Evolutionary conservation across 2,888 invertebrate species (phyloP), one percentile per base, ranked within the genome.

Genomic region (Salpingus planirostris): DNA sequence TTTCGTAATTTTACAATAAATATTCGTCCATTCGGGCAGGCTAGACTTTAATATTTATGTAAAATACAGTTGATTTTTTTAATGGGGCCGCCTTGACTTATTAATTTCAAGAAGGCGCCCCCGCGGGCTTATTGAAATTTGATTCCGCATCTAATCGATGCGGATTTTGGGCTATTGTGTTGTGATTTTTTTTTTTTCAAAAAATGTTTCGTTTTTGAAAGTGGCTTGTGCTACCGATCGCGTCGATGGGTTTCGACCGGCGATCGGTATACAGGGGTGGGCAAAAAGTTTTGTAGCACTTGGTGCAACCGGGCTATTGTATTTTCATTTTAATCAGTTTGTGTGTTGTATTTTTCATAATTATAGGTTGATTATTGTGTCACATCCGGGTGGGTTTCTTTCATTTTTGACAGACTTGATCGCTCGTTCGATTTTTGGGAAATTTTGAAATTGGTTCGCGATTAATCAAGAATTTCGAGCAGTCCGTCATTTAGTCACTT

Each of bases 261-360:
- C 22, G 23, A 29, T 15, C 11, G n/a, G n/a, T n/a, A n/a, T 26
- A 14, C 14, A 34, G 13, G 46, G 46, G 4, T 51, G 54, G 64
- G 64, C 63, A 62, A 59, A 64, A 61, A 62, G 49, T 44, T 54
- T 58, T 65, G 65, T 59, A 65, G 65, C 64, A 65, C 64, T 63
- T 48, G 31, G 64, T 64, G 65, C 65, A 65, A 65, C 65, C 64
- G 65, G 65, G 65, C 65, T 65, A 65, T 65, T 61, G 61, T 49
- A 53, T 48, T 45, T 55, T 46, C 42, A 42, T 46, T 48, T 45
- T 54, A 54, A 59, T 23, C 10, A 8, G 10, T 23, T 4, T 37
- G 24, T 25, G 15, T 33, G 28, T 29, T 37, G 26, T 37, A 37
- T 37, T 35, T 31, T 30, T 11, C 7, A 31, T 11, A 30, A 18